phyloP scores from a whole-genome alignment of 2,888 invertebrate species.

The Hoplodrina blanda region DNA sequence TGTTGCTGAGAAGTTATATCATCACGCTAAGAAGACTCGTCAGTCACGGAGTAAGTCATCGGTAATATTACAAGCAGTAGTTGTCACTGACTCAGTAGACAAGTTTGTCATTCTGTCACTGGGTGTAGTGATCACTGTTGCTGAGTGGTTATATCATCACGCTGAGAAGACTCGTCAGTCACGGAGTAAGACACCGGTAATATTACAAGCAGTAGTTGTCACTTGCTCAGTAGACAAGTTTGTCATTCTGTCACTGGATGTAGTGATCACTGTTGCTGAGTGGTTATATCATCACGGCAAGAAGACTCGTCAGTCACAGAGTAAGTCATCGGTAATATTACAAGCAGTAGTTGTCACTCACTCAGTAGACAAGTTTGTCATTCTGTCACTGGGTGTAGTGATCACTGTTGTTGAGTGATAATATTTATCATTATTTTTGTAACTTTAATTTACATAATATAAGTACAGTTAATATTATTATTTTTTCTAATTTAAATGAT shows the following conservation, averaged over 20 bases:
- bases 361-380: slow-evolving; percentile 33
- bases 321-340: too few species aligned
- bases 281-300: background rate
- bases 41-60: too few species aligned
- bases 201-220: background rate
- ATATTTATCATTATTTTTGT: too few species aligned
- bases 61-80: background rate
- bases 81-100: slow-evolving; percentile 61
- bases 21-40: too few species aligned
- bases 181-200: background rate
- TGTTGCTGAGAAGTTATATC: too few species aligned
- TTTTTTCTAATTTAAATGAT: too few species aligned
- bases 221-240: slow-evolving; percentile 27
- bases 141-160: slow-evolving; percentile 17
- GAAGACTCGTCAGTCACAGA: background rate
- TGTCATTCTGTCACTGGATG: slow-evolving; percentile 53
- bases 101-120: slow-evolving; percentile 66
- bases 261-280: slow-evolving; percentile 4
- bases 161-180: too few species aligned
- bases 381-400: slow-evolving; percentile 32
- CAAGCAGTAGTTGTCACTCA: slow-evolving; percentile 33
- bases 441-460: too few species aligned
- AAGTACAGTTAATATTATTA: too few species aligned
- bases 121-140: slow-evolving; percentile 61
- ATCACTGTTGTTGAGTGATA: slow-evolving; percentile 6